Evolutionary conservation across 1,140 invertebrate species (phyloP).

Genomic region (Scaptodrosophila lebanonensis): DNA sequence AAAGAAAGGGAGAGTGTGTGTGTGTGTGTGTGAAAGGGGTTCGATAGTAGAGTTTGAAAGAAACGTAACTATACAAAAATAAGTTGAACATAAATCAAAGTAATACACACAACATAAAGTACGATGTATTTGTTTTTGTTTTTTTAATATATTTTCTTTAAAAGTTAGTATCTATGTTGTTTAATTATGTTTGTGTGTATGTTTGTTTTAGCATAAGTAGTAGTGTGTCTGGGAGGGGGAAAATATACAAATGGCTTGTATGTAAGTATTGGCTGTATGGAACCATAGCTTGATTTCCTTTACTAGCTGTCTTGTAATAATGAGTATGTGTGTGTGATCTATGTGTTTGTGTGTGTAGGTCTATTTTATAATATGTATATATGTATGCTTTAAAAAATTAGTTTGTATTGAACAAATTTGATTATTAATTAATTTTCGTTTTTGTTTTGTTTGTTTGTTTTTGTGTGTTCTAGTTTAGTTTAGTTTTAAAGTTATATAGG

Average conservation of each 20-base stretch:
- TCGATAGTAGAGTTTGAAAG: too few species aligned
- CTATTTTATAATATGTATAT: constrained; percentile 3
- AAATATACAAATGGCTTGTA: neutral
- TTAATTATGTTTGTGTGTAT: constrained; percentile 11
- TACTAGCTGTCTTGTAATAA: too few species aligned
- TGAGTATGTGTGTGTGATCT: constrained; percentile 1
- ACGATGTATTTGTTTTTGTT: too few species aligned
- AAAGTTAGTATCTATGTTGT: constrained; percentile 5
- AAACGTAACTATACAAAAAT: too few species aligned
- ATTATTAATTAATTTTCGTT: constrained; percentile 3
- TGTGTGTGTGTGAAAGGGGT: too few species aligned
- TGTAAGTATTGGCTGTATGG: neutral
- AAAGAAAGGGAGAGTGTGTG: too few species aligned
- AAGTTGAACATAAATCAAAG: too few species aligned
- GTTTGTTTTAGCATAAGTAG: neutral
- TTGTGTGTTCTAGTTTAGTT: constrained; percentile 9
- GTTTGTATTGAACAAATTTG: constrained; percentile 6
- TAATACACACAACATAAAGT: neutral
- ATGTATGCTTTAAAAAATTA: constrained; percentile 10
- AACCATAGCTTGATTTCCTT: too few species aligned
- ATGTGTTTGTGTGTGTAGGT: constrained; percentile 7
- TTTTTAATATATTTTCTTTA: constrained; percentile 22
- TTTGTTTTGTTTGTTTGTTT: constrained; percentile 2
- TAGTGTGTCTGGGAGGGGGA: neutral
- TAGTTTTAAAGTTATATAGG: constrained; percentile 26